Conservation (phyloP, 2,797 vertebrate genomes). For the Botia almorhae region DNA sequence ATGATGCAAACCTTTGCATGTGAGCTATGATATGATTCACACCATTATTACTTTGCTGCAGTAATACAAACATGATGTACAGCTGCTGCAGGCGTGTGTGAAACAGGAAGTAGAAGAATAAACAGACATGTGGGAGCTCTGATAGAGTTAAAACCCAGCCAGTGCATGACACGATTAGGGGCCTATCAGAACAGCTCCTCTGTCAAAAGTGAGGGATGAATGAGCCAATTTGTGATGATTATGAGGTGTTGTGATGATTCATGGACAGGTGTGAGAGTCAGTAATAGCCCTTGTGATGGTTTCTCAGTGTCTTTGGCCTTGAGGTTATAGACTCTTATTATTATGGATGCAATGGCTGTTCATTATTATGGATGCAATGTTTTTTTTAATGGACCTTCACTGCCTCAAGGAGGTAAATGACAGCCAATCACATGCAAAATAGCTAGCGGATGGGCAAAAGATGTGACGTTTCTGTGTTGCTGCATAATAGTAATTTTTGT, state of each 20-base stretch:
- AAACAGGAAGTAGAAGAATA: neutral
- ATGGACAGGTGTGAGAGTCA: slow-evolving; percentile 54
- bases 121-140: neutral
- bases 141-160: neutral
- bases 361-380: slow-evolving; percentile 59
- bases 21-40: neutral
- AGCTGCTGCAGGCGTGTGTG: neutral
- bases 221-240: slow-evolving; percentile 54
- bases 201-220: slow-evolving; percentile 37
- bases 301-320: slow-evolving; percentile 62
- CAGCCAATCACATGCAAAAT: slow-evolving; percentile 39
- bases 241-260: slow-evolving; percentile 65
- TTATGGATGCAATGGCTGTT: slow-evolving; percentile 52
- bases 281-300: slow-evolving; percentile 63
- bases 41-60: slow-evolving; percentile 2
- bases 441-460: neutral
- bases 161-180: neutral
- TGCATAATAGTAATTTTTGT: neutral
- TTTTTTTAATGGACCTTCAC: slow-evolving; percentile 59
- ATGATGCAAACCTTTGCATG: neutral
- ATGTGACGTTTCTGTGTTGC: neutral
- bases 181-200: slow-evolving; percentile 1
- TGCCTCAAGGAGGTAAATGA: slow-evolving; percentile 53
- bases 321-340: slow-evolving; percentile 58
- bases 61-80: slow-evolving; percentile 6